phyloP scores from a whole-genome alignment of 2,888 invertebrate genomes.

The Pollenia amentaria region DNA sequence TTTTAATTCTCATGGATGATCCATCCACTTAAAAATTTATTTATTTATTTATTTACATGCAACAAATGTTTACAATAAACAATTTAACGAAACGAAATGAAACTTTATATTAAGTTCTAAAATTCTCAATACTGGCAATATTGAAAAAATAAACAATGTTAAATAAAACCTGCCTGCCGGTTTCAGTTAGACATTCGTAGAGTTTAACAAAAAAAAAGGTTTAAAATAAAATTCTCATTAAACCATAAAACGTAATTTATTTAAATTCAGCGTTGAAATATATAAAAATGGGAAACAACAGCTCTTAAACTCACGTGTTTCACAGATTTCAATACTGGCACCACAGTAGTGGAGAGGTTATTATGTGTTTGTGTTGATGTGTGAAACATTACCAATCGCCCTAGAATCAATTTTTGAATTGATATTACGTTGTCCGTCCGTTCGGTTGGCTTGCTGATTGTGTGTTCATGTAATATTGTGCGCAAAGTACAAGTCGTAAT shows the following conservation, averaged over 20 bases:
- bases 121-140: not conserved
- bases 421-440: no score
- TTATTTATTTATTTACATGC: not conserved
- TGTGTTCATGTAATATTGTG: no score
- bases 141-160: conserved; percentile 17
- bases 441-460: no score
- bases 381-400: no score
- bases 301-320: conserved; percentile 61
- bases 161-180: conserved; percentile 5
- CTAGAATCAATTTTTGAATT: no score
- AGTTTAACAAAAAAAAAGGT: not conserved
- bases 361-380: no score
- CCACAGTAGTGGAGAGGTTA: no score
- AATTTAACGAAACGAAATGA: conserved; percentile 2
- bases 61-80: conserved; percentile 35
- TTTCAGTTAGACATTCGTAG: not conserved
- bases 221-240: conserved; percentile 5
- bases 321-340: not conserved
- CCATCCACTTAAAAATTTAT: conserved; percentile 21
- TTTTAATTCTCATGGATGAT: conserved; percentile 44
- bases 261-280: conserved; percentile 31
- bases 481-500: no score
- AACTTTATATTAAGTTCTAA: conserved; percentile 1
- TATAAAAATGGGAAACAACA: not conserved
- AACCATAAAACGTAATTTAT: conserved; percentile 35